These are phyloP conservation scores for Danio tinwini DNA, from an alignment of 2,797 vertebrate species.

Conservation along the genomic window DNA sequence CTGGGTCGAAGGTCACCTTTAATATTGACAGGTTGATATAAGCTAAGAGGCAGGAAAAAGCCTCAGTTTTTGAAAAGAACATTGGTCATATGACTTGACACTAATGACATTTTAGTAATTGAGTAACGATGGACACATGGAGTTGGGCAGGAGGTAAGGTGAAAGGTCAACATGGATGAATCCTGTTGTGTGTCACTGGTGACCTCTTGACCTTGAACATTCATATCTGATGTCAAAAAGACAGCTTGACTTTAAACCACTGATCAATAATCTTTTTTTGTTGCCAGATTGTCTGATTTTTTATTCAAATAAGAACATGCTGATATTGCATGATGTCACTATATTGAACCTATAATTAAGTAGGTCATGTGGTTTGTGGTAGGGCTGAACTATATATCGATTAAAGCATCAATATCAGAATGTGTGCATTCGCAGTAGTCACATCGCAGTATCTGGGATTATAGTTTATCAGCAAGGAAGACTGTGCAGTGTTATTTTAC, in stretches of 20 bases:
- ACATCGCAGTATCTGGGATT: too few relatives aligned
- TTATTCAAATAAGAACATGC: neutral
- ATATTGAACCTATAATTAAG: neutral
- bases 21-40: neutral
- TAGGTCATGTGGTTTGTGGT: neutral
- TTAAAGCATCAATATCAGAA: too few relatives aligned
- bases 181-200: neutral
- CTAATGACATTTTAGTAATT: conserved; percentile 29
- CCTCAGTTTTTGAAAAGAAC: neutral
- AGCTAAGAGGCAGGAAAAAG: neutral
- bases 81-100: neutral
- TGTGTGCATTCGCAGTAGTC: too few relatives aligned
- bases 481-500: too few relatives aligned
- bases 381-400: too few relatives aligned
- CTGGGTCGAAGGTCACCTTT: neutral
- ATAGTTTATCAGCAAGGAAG: too few relatives aligned
- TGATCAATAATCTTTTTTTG: conserved; percentile 9
- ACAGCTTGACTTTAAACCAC: neutral
- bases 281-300: too few relatives aligned
- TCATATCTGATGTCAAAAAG: conserved; percentile 20
- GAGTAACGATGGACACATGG: conserved; percentile 16
- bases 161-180: conserved; percentile 6
- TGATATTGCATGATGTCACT: neutral
- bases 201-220: conserved; percentile 37
- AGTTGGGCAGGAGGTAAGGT: neutral